Base-by-base conservation (phyloP, 2,888 invertebrate genomes). In the Phlogophora meticulosa region DNA sequence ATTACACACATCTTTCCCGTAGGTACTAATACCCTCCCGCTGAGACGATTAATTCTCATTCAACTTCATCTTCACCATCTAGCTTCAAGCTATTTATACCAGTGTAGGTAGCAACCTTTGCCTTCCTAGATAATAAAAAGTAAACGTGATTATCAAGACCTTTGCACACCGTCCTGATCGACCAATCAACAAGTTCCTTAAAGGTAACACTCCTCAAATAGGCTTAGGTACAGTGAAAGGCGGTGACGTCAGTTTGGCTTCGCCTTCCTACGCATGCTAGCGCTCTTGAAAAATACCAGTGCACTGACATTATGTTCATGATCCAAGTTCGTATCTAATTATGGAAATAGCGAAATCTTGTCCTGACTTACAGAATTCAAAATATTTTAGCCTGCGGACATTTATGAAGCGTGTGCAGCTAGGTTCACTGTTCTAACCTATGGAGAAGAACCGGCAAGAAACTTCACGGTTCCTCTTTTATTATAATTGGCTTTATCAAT, bases 191-290 rank as follows among this genome's bases (percentile, higher is more conserved):
- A 42, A 55, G 59, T 57, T 64, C 48, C 59, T 45, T 51, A 59
- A 59, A 64, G 74, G 73, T 70, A 40, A 62, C 72, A 68, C 78
- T 69, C 65, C 46, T 69, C 57, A 68, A 69, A 68, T 78, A 78
- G 62, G 40, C 59, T 49, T 51, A 45, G 38, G 45, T 38, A 34
- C 38, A 52, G 76, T 66, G 63, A 78, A 66, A 81, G 63, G 75
- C 38, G 45, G 24, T 78, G 76, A 75, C 66, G 76, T 81, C 66
- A 78, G n/a, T 20, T 17, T 48, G 62, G 34, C 32, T 46, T 75
- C 66, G 53, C 65, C 81, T 66, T 74, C 69, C 64, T 57, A 52
- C 64, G 49, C 48, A 78, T 11, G 11, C 40, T 49, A 34, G 36
- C 32, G 73, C 43, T 77, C 52, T 57, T 77, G 42, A 55, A 55